Base-by-base conservation (phyloP, 2,113 vertebrate genomes). In the Apteryx owenii region DNA sequence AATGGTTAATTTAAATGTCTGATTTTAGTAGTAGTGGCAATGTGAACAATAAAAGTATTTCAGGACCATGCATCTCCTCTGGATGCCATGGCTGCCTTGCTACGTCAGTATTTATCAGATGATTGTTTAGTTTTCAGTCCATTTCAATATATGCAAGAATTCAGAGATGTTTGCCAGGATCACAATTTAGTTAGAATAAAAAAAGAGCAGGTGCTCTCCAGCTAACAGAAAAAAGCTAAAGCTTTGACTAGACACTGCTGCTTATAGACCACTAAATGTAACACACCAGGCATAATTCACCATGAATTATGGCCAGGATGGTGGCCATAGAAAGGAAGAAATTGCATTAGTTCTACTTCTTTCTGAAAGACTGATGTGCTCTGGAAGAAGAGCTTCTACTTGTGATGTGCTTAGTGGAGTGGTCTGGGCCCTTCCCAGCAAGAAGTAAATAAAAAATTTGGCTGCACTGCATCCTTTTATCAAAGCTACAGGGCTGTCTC, bases 91-190 rank as follows among this genome's bases (percentile, higher is more conserved):
- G 70, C 75, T 90, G 51, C 68, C 58, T 88, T 61, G 18, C 56
- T 83, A 9, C 36, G 12, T 93, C 89, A 96, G 72, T 93, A 93
- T 90, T 94, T 91, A 69, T 68, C 38, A 85, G 48, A 36, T 73
- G 44, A 36, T 70, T 83, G 89, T 92, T 97, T 81, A 46, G 40
- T 79, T 94, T 88, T 51, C 44, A 46, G 53, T 81, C 65, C 26
- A 18, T 88, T 92, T 89, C 50, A 44, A 42, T 28, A 36, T 4
- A 31, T 31, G 23, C 33, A 81, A 36, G 88, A 72, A 93, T 75
- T 69, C 86, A 33, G 81, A 90, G 64, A 80, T 46, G 50, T 85
- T 70, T 73, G 71, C 46, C 78, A 69, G 25, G 81, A 91, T 72
- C 26, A 50, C 48, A 48, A 19, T 65, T 50, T 8, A 13, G n/a